Conservation (phyloP, 2,797 vertebrate genomes). For the Sternotherus odoratus region DNA sequence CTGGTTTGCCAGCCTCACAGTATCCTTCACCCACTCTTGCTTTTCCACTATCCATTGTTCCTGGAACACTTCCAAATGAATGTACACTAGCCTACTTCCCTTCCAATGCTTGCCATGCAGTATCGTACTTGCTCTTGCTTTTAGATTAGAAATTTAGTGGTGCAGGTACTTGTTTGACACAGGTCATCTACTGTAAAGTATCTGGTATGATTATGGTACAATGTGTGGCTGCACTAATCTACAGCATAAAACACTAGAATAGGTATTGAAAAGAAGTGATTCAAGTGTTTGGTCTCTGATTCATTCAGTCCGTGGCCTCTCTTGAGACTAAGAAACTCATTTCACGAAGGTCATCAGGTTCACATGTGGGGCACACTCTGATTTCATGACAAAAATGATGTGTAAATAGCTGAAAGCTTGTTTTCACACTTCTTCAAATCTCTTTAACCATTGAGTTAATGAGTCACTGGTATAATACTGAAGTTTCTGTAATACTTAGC, state of each 20-base stretch:
- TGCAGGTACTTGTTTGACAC: slow-evolving; percentile 29
- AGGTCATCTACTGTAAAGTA: background rate
- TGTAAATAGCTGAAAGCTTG: background rate
- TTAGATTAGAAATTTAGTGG: slow-evolving; percentile 19
- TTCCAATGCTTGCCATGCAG: slow-evolving; percentile 23
- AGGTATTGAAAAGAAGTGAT: background rate
- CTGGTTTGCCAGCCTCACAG: background rate
- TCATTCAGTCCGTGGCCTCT: background rate
- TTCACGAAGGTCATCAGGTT: background rate
- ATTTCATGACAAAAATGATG: background rate
- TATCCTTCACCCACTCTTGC: background rate
- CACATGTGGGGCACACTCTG: background rate
- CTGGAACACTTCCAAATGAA: slow-evolving; percentile 9
- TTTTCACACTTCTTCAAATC: background rate
- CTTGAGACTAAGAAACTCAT: background rate
- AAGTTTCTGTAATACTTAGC: background rate
- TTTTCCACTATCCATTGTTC: background rate
- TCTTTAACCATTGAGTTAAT: background rate
- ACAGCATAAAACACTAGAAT: background rate
- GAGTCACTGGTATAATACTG: background rate
- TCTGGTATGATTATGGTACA: background rate
- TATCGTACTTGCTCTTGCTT: slow-evolving; percentile 8
- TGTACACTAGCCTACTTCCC: slow-evolving; percentile 12
- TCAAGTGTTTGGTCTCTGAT: background rate
- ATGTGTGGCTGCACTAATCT: background rate